Evolutionary conservation across 2,113 vertebrate genomes (phyloP).

Genomic region (Dipodomys ordii): DNA sequence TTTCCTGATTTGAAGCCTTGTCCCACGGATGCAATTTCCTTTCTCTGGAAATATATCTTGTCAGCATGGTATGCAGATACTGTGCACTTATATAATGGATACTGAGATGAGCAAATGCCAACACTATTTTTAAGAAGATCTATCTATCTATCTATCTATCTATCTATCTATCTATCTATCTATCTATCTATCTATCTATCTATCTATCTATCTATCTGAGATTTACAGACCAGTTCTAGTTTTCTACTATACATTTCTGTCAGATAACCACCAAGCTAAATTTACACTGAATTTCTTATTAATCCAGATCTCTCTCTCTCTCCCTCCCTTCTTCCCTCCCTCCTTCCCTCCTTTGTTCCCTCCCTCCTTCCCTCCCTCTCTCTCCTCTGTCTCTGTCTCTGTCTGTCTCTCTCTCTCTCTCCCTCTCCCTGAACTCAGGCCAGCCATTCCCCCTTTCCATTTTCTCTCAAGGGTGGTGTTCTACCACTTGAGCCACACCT

Average conservation of each 20-base stretch:
- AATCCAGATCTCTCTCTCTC: background rate
- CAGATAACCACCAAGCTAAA: background rate
- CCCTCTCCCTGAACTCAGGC: no score
- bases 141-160: no score
- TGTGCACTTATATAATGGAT: background rate
- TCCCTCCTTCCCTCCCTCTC: no score
- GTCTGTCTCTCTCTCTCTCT: no score
- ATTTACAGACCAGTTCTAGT: background rate
- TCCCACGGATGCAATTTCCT: background rate
- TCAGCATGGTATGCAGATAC: background rate
- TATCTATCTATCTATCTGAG: background rate
- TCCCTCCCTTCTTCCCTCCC: no score
- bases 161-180: fast-evolving
- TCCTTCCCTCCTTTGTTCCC: no score
- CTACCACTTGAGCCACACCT: no score
- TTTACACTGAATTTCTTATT: background rate
- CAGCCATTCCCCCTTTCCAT: no score
- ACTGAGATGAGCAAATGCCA: background rate
- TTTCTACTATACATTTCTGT: background rate
- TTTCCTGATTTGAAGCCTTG: constrained; percentile 15
- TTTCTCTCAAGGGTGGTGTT: no score
- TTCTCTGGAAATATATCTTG: background rate
- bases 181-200: no score
- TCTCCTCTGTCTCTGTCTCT: no score
- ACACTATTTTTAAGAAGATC: background rate